Evolutionary conservation across 1,140 invertebrate genomes (phyloP).

Genomic region (Leptinotarsa texana): DNA sequence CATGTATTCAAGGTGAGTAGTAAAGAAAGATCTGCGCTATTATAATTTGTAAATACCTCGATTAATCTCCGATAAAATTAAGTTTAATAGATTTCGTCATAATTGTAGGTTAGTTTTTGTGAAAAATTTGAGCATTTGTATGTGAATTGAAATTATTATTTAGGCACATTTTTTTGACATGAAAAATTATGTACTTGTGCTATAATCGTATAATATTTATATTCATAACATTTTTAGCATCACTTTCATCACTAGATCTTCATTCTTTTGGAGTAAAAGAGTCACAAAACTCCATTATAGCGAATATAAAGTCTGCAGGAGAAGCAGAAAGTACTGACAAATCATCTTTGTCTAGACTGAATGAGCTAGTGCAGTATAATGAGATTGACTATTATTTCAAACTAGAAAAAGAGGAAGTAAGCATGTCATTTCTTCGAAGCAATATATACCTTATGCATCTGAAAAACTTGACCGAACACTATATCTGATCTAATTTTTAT

Average conservation of each 20-base stretch:
- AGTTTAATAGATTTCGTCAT: neutral
- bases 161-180: neutral
- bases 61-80: neutral
- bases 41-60: neutral
- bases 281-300: neutral
- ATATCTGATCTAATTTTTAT: conserved; percentile 6
- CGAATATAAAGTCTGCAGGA: neutral
- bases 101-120: neutral
- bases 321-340: neutral
- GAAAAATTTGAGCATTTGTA: neutral
- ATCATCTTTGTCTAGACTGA: conserved; percentile 12
- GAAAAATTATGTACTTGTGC: neutral
- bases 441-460: neutral
- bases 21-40: neutral
- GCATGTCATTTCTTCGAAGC: neutral
- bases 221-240: neutral
- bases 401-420: conserved; percentile 19
- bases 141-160: neutral
- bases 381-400: conserved; percentile 17
- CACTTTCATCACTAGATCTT: neutral
- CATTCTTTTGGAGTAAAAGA: neutral
- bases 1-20: conserved; percentile 15
- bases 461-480: too few relatives aligned
- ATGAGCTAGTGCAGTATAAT: conserved; percentile 16
- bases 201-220: neutral